Conservation (phyloP, 2,888 invertebrate species). For the Melieria picta region DNA sequence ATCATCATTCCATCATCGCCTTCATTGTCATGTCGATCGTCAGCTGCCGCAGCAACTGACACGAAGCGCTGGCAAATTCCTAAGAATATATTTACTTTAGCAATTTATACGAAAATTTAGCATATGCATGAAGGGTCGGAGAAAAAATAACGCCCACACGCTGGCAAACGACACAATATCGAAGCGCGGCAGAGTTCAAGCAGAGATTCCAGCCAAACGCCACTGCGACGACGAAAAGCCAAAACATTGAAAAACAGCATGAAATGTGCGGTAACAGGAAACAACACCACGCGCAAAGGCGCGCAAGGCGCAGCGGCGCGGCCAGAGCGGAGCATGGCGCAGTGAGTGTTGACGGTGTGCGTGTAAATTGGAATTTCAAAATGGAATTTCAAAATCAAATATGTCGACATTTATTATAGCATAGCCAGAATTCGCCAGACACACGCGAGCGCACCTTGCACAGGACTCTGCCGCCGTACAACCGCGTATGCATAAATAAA, state of each 20-base stretch:
- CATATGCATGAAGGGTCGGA: conserved; percentile 31
- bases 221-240: neutral
- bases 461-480: neutral
- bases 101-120: conserved; percentile 36
- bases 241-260: no score
- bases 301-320: no score
- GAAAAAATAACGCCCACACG: neutral
- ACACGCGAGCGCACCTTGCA: no score
- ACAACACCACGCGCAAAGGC: no score
- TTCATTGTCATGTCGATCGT: no score
- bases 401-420: conserved; percentile 32
- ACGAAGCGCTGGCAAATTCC: no score
- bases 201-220: neutral
- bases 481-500: neutral
- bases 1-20: no score
- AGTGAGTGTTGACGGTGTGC: neutral
- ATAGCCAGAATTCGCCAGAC: neutral
- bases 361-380: conserved; percentile 31
- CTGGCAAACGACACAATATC: no score
- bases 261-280: no score
- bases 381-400: conserved; percentile 32
- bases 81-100: conserved; percentile 22
- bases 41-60: no score
- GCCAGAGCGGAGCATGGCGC: no score
- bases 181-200: neutral